Evolutionary conservation across 2,797 vertebrate species (phyloP).

Genomic region (Neopelma chrysocephalum): DNA sequence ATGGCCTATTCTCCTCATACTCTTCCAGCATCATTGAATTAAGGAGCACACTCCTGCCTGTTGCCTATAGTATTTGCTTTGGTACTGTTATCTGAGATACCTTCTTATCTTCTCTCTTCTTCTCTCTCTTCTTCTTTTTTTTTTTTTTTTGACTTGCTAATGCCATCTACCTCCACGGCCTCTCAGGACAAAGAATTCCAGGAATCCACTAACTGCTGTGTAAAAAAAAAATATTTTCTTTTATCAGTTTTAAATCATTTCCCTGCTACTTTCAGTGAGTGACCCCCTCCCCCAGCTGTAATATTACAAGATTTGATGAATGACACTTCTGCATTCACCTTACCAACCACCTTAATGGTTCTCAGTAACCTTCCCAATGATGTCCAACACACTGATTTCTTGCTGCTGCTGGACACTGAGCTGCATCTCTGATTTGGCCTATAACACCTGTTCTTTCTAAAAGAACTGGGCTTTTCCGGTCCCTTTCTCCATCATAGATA

Average conservation of each 20-base stretch:
- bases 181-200: neutral
- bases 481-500: neutral
- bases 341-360: neutral
- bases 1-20: neutral
- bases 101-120: neutral
- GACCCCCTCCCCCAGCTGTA: fast-evolving
- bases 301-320: neutral
- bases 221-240: neutral
- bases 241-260: neutral
- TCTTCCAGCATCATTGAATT: neutral
- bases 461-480: neutral
- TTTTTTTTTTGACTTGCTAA: neutral
- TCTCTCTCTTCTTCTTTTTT: neutral
- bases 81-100: neutral
- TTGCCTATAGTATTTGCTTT: neutral
- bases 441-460: neutral
- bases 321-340: neutral
- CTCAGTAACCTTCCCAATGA: neutral
- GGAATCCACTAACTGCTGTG: neutral
- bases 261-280: neutral
- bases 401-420: neutral
- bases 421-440: neutral
- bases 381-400: neutral
- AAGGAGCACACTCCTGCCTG: neutral
- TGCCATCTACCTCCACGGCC: neutral